Base-by-base conservation (phyloP, 2,797 vertebrate genomes). In the Silurus aristotelis region DNA sequence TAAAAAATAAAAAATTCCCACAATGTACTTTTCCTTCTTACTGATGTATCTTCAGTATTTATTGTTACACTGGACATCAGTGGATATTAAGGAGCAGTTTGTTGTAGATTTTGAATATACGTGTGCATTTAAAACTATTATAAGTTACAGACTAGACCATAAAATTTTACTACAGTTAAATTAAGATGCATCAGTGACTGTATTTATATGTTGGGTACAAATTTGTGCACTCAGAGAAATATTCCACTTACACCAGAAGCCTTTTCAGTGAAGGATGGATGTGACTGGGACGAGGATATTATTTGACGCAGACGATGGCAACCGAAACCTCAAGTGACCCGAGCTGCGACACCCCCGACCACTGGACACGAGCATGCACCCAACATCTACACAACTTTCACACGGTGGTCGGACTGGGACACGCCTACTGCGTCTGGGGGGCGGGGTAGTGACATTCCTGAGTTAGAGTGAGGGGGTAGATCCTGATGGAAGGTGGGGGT, bases 401-500 rank as follows among this genome's bases (percentile, higher is more conserved):
- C 60, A 61, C 71, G 46, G 72, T 73, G 82, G 25, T 55, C 12
- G 12, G 60, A 64, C 38, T 64, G 71, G 19, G 25, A 66, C 43
- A 19, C 46, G 38, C 82, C 82, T 13, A 75, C 71, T 76, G 25
- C 0, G 27, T 66, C 19, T 27, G 58, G 52, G 27, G 68, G 68
- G 70, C 17, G 78, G 38, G 81, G 68, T 61, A 20, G 82, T 72
- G 9, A 66, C 64, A 83, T 83, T 83, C 71, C 82, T 31, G 66
- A 79, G 76, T 71, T 46, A 13, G 66, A 55, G n/a, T 7, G 25
- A 17, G 66, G 43, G 72, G 52, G 63, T 27, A 55, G 7, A 67
- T 91, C 86, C 87, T 80, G 87, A 83, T 88, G 90, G 85, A 85
- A 91, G 87, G 93, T 90, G 93, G 93, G 90, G 91, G 92, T 92